These are phyloP conservation scores for Amphipyra tragopoginis DNA, from an alignment of 2,888 invertebrate genomes.

Conservation along the genomic window DNA sequence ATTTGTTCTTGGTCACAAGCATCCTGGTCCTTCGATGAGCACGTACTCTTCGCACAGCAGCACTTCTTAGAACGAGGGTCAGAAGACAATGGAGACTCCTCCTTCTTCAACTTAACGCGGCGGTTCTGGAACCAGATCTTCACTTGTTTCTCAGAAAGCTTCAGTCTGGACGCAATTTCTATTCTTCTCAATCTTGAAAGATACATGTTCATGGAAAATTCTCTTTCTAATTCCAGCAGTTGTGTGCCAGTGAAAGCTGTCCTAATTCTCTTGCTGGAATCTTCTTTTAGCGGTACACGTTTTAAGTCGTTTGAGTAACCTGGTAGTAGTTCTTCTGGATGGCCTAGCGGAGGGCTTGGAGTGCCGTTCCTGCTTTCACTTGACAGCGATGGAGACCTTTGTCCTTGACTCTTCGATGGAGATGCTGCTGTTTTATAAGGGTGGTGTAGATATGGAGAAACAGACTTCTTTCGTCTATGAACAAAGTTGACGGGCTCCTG, in stretches of 20 bases:
- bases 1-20: slow-evolving; percentile 83
- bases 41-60: slow-evolving; percentile 78
- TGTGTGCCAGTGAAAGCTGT: slow-evolving; percentile 98
- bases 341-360: slow-evolving; percentile 87
- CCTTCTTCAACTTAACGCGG: slow-evolving; percentile 97
- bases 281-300: slow-evolving; percentile 88
- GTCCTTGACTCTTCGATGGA: slow-evolving; percentile 83
- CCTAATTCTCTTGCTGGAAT: slow-evolving; percentile 96
- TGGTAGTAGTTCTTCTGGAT: slow-evolving; percentile 84
- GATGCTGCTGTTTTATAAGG: slow-evolving; percentile 82
- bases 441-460: slow-evolving; percentile 83
- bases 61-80: slow-evolving; percentile 79
- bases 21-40: slow-evolving; percentile 72
- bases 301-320: slow-evolving; percentile 83
- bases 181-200: slow-evolving; percentile 96
- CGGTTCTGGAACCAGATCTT: slow-evolving; percentile 99
- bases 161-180: slow-evolving; percentile 96
- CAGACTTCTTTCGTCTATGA: slow-evolving; percentile 79
- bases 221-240: slow-evolving; percentile 95
- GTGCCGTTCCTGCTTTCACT: slow-evolving; percentile 89
- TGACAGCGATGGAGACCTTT: slow-evolving; percentile 80
- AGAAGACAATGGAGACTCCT: slow-evolving; percentile 90
- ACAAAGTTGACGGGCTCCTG: slow-evolving; percentile 78
- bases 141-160: slow-evolving; percentile 98
- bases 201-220: slow-evolving; percentile 97